Evolutionary conservation across 2,888 invertebrate genomes (phyloP).

Genomic region (Drosophila lacicola): DNA sequence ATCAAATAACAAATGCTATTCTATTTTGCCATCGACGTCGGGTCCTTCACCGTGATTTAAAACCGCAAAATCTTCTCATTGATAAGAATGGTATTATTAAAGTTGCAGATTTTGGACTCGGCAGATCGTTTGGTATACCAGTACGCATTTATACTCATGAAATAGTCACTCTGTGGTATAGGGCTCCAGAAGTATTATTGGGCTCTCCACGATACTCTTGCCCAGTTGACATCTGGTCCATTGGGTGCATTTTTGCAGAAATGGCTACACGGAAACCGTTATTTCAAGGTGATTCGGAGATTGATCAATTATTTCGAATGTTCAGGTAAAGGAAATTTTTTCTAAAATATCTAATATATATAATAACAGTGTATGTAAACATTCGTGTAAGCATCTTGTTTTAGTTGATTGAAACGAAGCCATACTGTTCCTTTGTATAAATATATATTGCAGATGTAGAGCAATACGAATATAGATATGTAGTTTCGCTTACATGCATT

Average conservation of each 20-base stretch:
- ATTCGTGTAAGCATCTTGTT: too few species aligned
- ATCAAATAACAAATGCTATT: slow-evolving; percentile 94
- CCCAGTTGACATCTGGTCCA: slow-evolving; percentile 98
- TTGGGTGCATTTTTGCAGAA: slow-evolving; percentile 99
- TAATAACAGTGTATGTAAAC: too few species aligned
- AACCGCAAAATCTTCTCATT: slow-evolving; percentile 98
- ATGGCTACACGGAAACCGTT: slow-evolving; percentile 97
- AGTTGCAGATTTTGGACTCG: slow-evolving; percentile 99
- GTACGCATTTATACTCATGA: slow-evolving; percentile 97
- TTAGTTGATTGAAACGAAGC: too few species aligned
- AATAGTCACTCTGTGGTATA: slow-evolving; percentile 98
- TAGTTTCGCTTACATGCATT: too few species aligned
- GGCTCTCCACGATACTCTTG: slow-evolving; percentile 95
- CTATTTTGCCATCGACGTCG: slow-evolving; percentile 96
- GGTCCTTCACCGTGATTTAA: slow-evolving; percentile 96
- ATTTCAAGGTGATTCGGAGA: slow-evolving; percentile 99
- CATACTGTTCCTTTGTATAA: too few species aligned
- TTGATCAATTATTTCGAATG: slow-evolving; percentile 98
- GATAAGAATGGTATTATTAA: slow-evolving; percentile 96
- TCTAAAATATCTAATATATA: too few species aligned
- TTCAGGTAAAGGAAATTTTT: slow-evolving; percentile 89
- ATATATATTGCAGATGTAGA: too few species aligned
- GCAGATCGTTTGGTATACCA: slow-evolving; percentile 97
- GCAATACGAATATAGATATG: too few species aligned
- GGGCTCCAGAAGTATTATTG: slow-evolving; percentile 98